phyloP scores from a whole-genome alignment of 2,797 vertebrate species.

The Malacoraja senta region DNA sequence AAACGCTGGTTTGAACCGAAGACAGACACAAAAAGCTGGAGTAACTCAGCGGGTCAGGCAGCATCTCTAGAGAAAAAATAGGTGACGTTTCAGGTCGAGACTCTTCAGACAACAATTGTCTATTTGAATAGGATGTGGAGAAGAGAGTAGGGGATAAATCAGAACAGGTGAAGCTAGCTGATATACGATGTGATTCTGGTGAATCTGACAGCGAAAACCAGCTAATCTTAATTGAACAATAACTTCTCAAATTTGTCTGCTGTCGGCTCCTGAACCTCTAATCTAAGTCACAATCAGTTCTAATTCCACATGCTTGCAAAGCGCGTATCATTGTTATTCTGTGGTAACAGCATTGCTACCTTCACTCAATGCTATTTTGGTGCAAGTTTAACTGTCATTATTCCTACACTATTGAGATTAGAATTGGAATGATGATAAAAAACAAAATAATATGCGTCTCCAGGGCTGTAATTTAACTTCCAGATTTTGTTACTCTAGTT shows the following conservation, averaged over 20 bases:
- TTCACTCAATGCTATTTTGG: background rate
- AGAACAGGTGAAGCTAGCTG: background rate
- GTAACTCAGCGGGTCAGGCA: no score
- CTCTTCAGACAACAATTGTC: background rate
- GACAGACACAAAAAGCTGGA: no score
- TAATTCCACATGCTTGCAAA: background rate
- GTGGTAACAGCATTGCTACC: background rate
- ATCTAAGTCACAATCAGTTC: background rate
- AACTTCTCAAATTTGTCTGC: background rate
- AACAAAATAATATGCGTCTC: background rate
- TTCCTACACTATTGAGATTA: background rate
- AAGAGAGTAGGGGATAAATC: background rate
- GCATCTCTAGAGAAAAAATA: no score
- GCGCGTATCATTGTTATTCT: slow-evolving; percentile 11
- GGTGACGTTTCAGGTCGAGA: no score
- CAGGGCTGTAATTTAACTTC: background rate
- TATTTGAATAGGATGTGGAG: background rate
- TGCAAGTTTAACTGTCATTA: background rate
- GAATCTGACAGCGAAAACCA: no score
- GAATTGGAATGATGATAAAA: background rate
- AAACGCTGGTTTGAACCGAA: no score
- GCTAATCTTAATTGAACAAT: background rate
- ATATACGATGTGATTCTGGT: background rate
- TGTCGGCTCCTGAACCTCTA: background rate
- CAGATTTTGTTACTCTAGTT: background rate